These are phyloP conservation scores for Laterallus jamaicensis DNA, from an alignment of 2,113 vertebrate genomes.

Conservation along the genomic window DNA sequence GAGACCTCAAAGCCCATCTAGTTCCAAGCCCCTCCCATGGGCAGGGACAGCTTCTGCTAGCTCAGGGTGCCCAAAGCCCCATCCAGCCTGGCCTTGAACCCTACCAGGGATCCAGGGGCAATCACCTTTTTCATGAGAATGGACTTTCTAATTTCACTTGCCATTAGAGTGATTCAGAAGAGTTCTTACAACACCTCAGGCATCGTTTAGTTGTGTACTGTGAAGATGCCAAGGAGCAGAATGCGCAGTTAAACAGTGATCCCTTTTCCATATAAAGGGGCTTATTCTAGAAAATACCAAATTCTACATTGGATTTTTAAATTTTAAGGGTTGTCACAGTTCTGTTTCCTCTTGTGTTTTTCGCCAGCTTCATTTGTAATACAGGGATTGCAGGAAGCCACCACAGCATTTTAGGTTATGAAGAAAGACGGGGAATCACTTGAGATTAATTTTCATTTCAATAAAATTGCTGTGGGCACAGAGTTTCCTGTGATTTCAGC, in stretches of 20 bases:
- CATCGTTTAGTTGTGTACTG: neutral
- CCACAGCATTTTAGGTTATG: neutral
- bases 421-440: neutral
- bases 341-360: neutral
- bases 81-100: too few species aligned
- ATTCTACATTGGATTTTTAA: neutral
- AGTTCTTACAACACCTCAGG: neutral
- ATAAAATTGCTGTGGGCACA: constrained; percentile 15
- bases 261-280: neutral
- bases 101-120: too few species aligned
- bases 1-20: too few species aligned
- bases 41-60: too few species aligned
- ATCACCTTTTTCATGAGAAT: neutral
- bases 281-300: neutral
- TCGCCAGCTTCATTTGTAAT: neutral
- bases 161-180: neutral
- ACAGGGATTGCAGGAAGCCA: neutral
- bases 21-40: too few species aligned
- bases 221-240: neutral
- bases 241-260: neutral
- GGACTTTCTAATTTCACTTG: neutral
- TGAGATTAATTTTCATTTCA: constrained; percentile 26
- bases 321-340: neutral
- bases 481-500: constrained; percentile 18
- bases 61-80: too few species aligned